phyloP scores from a whole-genome alignment of 2,797 vertebrate species.

The Tenualosa thibaudeaui region DNA sequence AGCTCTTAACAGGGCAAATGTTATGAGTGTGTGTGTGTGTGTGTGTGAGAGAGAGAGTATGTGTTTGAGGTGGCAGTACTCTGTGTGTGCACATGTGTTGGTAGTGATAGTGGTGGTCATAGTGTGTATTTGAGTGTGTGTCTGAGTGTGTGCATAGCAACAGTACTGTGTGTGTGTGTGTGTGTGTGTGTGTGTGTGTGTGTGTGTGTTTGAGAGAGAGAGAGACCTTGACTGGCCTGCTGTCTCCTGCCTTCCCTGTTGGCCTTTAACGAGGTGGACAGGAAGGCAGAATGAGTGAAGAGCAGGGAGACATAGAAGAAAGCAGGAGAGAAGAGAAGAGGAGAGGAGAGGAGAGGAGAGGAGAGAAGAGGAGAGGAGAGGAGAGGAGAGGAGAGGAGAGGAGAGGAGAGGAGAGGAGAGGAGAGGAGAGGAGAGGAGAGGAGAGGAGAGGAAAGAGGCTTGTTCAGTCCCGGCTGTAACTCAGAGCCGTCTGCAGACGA shows the following conservation, averaged over 20 bases:
- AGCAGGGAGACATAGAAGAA: not conserved
- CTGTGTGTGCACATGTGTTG: not conserved
- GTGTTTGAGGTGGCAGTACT: not conserved
- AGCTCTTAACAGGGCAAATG: conserved; percentile 1
- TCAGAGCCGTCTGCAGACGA: conserved; percentile 10
- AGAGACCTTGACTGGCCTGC: not conserved
- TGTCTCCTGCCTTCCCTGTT: conserved; percentile 32
- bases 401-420: not conserved
- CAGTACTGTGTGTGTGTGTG: not conserved
- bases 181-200: no score
- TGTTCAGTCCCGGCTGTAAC: conserved; percentile 23
- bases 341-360: not conserved
- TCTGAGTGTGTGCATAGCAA: not conserved
- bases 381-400: conserved; percentile 8
- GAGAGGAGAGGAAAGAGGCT: conserved; percentile 1
- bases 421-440: not conserved
- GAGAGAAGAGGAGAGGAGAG: not conserved
- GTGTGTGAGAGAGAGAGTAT: not conserved
- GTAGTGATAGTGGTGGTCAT: not conserved
- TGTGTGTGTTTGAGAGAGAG: not conserved
- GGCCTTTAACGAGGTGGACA: conserved; percentile 21
- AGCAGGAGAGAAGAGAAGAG: not conserved
- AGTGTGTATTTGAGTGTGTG: not conserved
- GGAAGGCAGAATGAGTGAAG: not conserved
- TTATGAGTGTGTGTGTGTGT: not conserved